Evolutionary conservation across 2,888 invertebrate genomes (phyloP).

Genomic region (Lasioglossum zephyrum): DNA sequence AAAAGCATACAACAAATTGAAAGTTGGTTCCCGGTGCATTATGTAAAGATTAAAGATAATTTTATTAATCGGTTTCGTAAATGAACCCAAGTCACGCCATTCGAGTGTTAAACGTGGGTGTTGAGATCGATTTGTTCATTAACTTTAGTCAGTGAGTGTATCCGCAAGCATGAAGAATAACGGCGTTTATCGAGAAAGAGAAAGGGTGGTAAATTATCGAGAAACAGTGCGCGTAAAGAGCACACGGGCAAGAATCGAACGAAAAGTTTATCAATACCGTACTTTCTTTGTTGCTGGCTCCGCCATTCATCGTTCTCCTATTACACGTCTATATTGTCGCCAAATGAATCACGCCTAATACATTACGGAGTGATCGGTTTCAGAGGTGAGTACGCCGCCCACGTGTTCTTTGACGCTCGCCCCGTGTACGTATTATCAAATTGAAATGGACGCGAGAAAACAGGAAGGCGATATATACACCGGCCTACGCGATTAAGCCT

Average conservation of each 20-base stretch:
- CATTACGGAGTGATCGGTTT: conserved; percentile 45
- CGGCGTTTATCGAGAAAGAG: background rate
- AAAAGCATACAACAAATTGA: background rate
- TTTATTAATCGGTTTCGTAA: background rate
- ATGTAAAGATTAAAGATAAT: background rate
- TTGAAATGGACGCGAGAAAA: conserved; percentile 34
- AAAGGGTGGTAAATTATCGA: background rate
- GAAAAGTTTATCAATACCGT: conserved; percentile 11
- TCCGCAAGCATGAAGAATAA: background rate
- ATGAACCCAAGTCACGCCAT: background rate
- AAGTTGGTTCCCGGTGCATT: background rate
- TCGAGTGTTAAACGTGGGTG: background rate
- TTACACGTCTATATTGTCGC: conserved; percentile 29
- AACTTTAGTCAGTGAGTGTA: background rate
- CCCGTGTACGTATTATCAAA: conserved; percentile 23
- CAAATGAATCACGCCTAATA: conserved; percentile 42
- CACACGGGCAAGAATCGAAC: background rate
- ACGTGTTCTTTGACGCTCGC: conserved; percentile 20
- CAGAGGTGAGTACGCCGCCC: conserved; percentile 25
- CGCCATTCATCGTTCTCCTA: conserved; percentile 25
- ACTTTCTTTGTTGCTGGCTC: conserved; percentile 29
- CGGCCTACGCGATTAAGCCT: conserved; percentile 49
- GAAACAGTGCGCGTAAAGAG: background rate
- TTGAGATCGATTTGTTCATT: background rate
- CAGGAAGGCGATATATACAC: conserved; percentile 26